Evolutionary conservation across 2,888 invertebrate genomes (phyloP).

Genomic region (Caenorhabditis wallacei): DNA sequence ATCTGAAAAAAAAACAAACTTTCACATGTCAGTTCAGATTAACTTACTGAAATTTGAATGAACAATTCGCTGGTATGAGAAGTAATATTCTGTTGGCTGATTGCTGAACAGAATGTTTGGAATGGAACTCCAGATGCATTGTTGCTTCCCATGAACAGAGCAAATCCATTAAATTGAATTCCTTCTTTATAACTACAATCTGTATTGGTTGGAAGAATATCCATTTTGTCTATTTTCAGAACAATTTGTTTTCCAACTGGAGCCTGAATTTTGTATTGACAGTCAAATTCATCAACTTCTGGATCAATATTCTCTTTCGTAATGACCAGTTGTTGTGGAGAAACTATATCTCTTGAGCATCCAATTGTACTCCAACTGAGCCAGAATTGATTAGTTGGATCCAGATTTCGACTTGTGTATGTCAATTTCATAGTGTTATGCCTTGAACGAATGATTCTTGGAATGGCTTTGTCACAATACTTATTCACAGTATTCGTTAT

Average conservation of each 20-base stretch:
- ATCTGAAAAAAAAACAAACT: slow-evolving; percentile 17
- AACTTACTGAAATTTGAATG: slow-evolving; percentile 64
- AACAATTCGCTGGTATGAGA: slow-evolving; percentile 76
- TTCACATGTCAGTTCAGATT: background rate
- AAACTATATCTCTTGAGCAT: slow-evolving; percentile 77
- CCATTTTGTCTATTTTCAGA: slow-evolving; percentile 61
- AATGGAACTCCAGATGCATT: slow-evolving; percentile 71
- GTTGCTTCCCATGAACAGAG: slow-evolving; percentile 70
- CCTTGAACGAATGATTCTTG: slow-evolving; percentile 59
- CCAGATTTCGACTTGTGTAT: slow-evolving; percentile 57
- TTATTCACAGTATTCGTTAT: slow-evolving; percentile 54
- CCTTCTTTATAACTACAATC: slow-evolving; percentile 55
- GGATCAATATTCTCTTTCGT: slow-evolving; percentile 64
- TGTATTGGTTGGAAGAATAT: slow-evolving; percentile 47
- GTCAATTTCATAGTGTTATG: slow-evolving; percentile 71
- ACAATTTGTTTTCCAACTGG: slow-evolving; percentile 66
- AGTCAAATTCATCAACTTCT: slow-evolving; percentile 70
- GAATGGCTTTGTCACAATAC: slow-evolving; percentile 56
- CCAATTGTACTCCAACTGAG: slow-evolving; percentile 79
- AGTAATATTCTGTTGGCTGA: slow-evolving; percentile 21
- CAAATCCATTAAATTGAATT: slow-evolving; percentile 63
- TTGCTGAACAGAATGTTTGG: slow-evolving; percentile 61
- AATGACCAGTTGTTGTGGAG: slow-evolving; percentile 62
- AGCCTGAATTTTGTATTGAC: slow-evolving; percentile 74
- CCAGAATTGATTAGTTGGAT: slow-evolving; percentile 80